Percentiles rank a stretch among this genome's conserved stretches.
Evolutionary conservation across 1,140 invertebrate species (phyloP).

Genomic region (Dryas iulia): DNA sequence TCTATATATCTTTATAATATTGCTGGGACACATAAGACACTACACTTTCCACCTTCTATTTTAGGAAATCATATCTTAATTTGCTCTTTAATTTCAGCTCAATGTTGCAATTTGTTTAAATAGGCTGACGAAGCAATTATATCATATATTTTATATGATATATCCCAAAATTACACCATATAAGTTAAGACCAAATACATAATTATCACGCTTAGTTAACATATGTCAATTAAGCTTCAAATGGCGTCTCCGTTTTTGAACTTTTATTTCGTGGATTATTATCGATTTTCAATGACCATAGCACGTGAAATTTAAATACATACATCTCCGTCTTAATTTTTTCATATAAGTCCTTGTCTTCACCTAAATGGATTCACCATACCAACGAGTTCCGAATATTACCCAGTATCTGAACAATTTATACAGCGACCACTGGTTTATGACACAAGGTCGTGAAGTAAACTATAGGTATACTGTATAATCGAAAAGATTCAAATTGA

Average conservation of each 20-base stretch:
- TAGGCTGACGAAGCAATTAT: not conserved
- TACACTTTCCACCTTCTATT: too few species aligned
- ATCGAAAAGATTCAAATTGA: not conserved
- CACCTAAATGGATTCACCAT: slow-evolving; percentile 54
- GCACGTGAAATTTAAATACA: slow-evolving; percentile 9
- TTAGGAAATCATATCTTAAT: too few species aligned
- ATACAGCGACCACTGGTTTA: slow-evolving; percentile 38
- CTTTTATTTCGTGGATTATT: not conserved
- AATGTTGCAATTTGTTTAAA: not conserved
- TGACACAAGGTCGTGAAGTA: slow-evolving; percentile 23
- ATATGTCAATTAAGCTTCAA: not conserved
- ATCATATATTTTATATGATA: too few species aligned
- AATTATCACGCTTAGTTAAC: too few species aligned
- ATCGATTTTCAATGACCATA: not conserved
- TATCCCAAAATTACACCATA: too few species aligned
- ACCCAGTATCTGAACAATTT: slow-evolving; percentile 40
- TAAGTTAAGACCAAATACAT: too few species aligned
- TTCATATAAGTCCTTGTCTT: slow-evolving; percentile 37
- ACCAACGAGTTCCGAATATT: slow-evolving; percentile 45
- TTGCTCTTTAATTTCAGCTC: too few species aligned
- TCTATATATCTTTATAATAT: too few species aligned
- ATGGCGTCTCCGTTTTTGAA: not conserved
- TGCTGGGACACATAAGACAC: too few species aligned
- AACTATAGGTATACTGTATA: not conserved
- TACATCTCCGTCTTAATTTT: slow-evolving; percentile 30